Conservation (phyloP, 2,797 vertebrate species). For the Crax fasciolata region DNA sequence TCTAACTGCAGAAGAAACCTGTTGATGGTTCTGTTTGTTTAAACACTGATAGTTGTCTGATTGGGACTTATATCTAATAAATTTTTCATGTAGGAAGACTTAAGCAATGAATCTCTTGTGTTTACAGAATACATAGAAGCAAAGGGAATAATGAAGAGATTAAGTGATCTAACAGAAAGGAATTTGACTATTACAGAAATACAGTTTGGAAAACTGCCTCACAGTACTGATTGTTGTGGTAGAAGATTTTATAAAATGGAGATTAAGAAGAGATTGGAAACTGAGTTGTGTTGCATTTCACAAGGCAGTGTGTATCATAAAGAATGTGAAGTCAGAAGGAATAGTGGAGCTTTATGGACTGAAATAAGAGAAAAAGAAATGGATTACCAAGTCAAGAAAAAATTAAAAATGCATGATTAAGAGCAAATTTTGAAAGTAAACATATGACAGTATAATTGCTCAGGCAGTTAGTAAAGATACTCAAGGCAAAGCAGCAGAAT, state of each 20-base stretch:
- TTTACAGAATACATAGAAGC: too few species aligned
- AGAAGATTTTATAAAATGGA: background rate
- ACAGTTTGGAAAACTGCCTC: background rate
- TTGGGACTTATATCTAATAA: background rate
- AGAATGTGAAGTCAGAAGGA: background rate
- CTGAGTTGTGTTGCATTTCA: background rate
- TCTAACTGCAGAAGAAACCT: constrained; percentile 22
- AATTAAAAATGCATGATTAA: background rate
- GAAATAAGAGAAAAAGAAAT: background rate
- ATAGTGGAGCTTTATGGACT: background rate
- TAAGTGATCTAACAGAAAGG: background rate
- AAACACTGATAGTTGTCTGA: background rate
- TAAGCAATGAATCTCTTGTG: background rate
- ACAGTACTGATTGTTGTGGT: background rate
- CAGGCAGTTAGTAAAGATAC: background rate
- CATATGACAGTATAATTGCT: background rate
- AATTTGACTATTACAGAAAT: background rate
- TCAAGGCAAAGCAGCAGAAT: background rate
- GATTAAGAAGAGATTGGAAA: background rate
- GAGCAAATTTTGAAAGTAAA: background rate
- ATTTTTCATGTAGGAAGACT: background rate
- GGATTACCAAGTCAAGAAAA: background rate
- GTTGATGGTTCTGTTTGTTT: constrained; percentile 25
- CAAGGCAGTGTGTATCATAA: background rate
- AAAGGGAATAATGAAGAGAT: background rate